A percentile compares a stretch with the other conserved stretches of the same genome.
These are phyloP conservation scores for Drosophila longiperda DNA, from an alignment of 2,888 invertebrate genomes.

Conservation along the genomic window DNA sequence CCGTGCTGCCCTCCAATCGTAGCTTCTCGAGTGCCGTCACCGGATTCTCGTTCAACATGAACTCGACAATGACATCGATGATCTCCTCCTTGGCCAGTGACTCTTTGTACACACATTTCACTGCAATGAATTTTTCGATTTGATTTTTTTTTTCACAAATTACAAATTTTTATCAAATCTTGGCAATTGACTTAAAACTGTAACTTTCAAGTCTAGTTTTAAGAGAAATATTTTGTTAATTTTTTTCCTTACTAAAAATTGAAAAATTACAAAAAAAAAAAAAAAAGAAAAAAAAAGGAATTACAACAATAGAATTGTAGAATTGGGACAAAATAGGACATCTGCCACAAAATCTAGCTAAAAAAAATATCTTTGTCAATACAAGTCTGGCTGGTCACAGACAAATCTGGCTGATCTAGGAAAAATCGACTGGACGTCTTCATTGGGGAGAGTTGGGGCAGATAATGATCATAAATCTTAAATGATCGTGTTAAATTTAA, in stretches of 20 bases:
- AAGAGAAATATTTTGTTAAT: neutral
- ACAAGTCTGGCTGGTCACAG: no score
- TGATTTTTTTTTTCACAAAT: no score
- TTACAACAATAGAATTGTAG: neutral
- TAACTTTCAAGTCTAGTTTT: neutral
- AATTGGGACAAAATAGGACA: neutral
- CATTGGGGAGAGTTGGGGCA: neutral
- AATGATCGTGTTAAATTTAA: neutral
- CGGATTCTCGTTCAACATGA: constrained; percentile 91
- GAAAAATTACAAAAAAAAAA: no score
- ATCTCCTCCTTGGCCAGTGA: constrained; percentile 89
- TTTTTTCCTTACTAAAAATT: no score
- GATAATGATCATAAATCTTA: no score
- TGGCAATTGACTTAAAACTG: no score
- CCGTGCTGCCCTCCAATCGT: constrained; percentile 89
- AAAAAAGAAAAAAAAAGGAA: no score
- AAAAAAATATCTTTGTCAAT: no score
- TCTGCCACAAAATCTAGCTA: neutral
- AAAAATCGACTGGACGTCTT: neutral
- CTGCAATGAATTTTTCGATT: constrained; percentile 58
- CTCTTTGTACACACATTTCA: constrained; percentile 90
- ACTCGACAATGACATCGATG: constrained; percentile 91
- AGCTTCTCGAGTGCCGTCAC: constrained; percentile 87
- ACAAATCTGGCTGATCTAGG: neutral
- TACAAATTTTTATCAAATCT: no score